Base-by-base conservation (phyloP, 35 echinoderm and acorn worm genomes). In the Diadema setosum region DNA sequence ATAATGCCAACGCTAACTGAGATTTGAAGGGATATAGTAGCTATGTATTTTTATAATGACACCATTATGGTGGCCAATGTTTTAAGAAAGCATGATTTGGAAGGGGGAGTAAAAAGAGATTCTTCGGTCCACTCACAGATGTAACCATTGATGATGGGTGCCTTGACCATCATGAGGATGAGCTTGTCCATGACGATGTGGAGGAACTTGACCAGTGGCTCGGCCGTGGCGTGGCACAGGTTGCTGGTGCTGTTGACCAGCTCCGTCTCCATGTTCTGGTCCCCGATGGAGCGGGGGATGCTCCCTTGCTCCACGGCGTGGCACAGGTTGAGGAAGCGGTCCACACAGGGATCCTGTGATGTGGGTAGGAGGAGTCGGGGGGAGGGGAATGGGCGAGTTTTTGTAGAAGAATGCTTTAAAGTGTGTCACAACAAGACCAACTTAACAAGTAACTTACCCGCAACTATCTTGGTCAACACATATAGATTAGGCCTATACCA, bases 51-150 rank as follows among this genome's bases (percentile, higher is more conserved):
- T n/a, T n/a, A n/a, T n/a, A n/a, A n/a, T n/a, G n/a, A n/a, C n/a
- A n/a, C n/a, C n/a, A n/a, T n/a, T n/a, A n/a, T n/a, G n/a, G n/a
- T n/a, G n/a, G n/a, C n/a, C n/a, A n/a, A n/a, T n/a, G n/a, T n/a
- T n/a, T n/a, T n/a, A n/a, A n/a, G n/a, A n/a, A n/a, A n/a, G n/a
- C n/a, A n/a, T n/a, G n/a, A n/a, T n/a, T n/a, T n/a, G n/a, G n/a
- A n/a, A n/a, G n/a, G n/a, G n/a, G n/a, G n/a, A n/a, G n/a, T n/a
- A n/a, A n/a, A n/a, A n/a, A n/a, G n/a, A n/a, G n/a, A n/a, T n/a
- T n/a, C n/a, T n/a, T n/a, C n/a, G n/a, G n/a, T n/a, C n/a, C n/a
- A 97, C 92, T 90, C 46, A 99, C 96, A 89, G 17, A 99, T 63
- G 74, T 94, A 86, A 11, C 96, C 96, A 65, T 86, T 85, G 43